Percentiles rank a stretch among this genome's conserved stretches.
These are phyloP conservation scores for Cephonodes hylas DNA, from an alignment of 2,888 invertebrate genomes.

Conservation along the genomic window DNA sequence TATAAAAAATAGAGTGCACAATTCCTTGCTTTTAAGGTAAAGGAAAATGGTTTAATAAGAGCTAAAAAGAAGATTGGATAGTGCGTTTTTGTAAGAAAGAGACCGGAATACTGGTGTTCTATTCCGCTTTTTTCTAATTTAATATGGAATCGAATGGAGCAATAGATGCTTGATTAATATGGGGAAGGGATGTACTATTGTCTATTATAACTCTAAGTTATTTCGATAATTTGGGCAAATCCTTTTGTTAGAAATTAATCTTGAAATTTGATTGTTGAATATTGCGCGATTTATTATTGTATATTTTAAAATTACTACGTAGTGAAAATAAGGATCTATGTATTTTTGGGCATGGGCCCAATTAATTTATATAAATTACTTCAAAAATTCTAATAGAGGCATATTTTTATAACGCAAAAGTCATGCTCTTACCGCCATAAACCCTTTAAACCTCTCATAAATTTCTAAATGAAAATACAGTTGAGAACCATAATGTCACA, in stretches of 20 bases:
- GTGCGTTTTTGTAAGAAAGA: conserved; percentile 53
- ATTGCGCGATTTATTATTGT: too few relatives aligned
- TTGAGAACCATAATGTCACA: not conserved
- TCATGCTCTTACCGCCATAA: too few relatives aligned
- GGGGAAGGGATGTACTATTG: conserved; percentile 19
- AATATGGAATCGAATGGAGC: conserved; percentile 65
- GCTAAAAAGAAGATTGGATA: conserved; percentile 36
- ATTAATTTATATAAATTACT: too few relatives aligned
- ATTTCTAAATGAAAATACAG: not conserved
- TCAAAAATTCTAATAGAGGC: too few relatives aligned
- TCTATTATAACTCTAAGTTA: not conserved
- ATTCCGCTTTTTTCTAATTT: conserved; percentile 55
- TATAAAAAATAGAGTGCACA: not conserved
- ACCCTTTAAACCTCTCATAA: not conserved
- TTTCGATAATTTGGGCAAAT: not conserved
- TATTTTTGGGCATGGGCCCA: too few relatives aligned
- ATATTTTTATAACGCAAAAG: too few relatives aligned
- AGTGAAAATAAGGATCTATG: too few relatives aligned
- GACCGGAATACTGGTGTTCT: conserved; percentile 44
- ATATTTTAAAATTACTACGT: too few relatives aligned
- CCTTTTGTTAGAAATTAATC: too few relatives aligned
- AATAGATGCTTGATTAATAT: conserved; percentile 41
- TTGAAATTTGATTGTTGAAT: too few relatives aligned
- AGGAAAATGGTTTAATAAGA: conserved; percentile 31
- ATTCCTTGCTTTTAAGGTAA: conserved; percentile 21